phyloP scores from a whole-genome alignment of 2,888 invertebrate genomes.

The Napeogenes sylphis region DNA sequence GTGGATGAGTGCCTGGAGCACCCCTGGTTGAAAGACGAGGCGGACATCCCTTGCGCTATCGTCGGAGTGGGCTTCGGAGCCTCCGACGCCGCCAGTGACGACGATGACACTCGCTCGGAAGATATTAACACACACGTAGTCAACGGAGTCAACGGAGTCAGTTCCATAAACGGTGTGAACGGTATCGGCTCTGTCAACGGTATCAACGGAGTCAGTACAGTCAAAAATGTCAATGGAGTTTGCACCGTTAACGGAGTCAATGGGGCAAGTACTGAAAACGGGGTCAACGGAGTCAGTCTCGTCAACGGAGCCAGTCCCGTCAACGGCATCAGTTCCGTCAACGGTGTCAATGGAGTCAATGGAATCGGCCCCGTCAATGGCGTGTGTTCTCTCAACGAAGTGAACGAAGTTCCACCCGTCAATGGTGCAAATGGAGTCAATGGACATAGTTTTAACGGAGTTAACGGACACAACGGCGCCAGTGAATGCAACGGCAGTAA shows the following conservation, averaged over 20 bases:
- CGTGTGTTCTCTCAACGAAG: conserved; percentile 41
- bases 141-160: conserved; percentile 38
- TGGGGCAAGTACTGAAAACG: conserved; percentile 42
- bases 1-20: conserved; percentile 93
- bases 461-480: conserved; percentile 36
- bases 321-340: conserved; percentile 32
- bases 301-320: conserved; percentile 37
- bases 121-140: conserved; percentile 36
- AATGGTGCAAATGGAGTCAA: conserved; percentile 51
- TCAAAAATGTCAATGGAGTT: conserved; percentile 38
- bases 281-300: conserved; percentile 39
- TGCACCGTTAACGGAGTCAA: conserved; percentile 36
- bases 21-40: conserved; percentile 88
- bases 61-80: conserved; percentile 62
- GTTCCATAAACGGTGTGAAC: conserved; percentile 38
- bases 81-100: conserved; percentile 49
- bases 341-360: conserved; percentile 34
- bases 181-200: conserved; percentile 34
- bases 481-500: conserved; percentile 50
- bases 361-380: conserved; percentile 25
- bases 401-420: conserved; percentile 39
- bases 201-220: conserved; percentile 38
- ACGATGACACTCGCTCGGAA: conserved; percentile 46
- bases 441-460: conserved; percentile 38
- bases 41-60: conserved; percentile 72